Evolutionary conservation across 2,113 vertebrate genomes (phyloP), one percentile per base, ranked within the genome.

Genomic region (Columbina picui): DNA sequence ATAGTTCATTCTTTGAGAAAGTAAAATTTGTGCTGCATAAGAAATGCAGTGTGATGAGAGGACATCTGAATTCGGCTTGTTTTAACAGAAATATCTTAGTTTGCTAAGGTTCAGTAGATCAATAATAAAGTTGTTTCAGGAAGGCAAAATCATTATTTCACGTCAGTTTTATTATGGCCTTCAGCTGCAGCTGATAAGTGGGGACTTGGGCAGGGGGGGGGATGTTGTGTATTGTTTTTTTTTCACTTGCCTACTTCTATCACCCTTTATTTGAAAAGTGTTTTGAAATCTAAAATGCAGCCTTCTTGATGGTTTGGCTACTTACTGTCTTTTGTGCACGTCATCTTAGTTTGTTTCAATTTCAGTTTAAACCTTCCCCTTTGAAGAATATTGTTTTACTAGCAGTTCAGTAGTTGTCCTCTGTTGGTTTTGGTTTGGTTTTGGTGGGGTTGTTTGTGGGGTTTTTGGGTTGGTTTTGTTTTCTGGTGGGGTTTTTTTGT

Each of bases 1-100:
- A 50, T 81, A 91, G 87, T 97, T 93, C 52, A 15, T 18, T 86
- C 53, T 83, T 59, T 63, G 67, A 60, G 83, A 97, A 94, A 65
- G 25, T 34, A 95, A 69, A 89, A 87, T 96, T 19, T 55, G 25
- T 93, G 45, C 70, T 94, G 63, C 68, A 52, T n/a, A 59, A 84
- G 50, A 96, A 94, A 74, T 77, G 30, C 57, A 34, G 1, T 55
- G 13, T 76, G 25, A 90, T 11, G 22, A 80, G 22, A 53, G 49
- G 34, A 56, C 32, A n/a, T 56, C 32, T 65, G 56, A 67, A 55
- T 71, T 64, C 15, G 32, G 10, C 34, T 82, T 77, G 12, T 74
- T 96, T 82, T 88, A 75, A 45, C 17, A 60, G 39, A 64, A 92
- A 9, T 53, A 50, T 23, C 56, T 83, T 69, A 11, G 55, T 91